phyloP scores from a whole-genome alignment of 2,888 invertebrate species.

The Eristalis intricaria region DNA sequence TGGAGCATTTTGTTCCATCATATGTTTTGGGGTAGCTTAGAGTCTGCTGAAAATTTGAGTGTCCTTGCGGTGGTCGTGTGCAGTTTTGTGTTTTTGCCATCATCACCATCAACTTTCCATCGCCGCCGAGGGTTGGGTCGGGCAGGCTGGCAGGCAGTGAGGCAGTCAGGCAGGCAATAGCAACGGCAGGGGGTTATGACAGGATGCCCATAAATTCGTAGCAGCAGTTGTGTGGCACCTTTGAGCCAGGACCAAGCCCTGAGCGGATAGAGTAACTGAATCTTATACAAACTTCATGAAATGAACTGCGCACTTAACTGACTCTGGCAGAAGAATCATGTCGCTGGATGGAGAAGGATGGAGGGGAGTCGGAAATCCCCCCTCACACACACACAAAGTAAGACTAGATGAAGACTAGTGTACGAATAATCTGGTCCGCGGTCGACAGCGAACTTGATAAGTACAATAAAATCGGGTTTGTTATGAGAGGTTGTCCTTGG shows the following conservation, averaged over 20 bases:
- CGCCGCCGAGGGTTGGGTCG: background rate
- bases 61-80: conserved; percentile 47
- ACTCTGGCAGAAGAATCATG: conserved; percentile 46
- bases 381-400: background rate
- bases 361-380: background rate
- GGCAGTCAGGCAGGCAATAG: background rate
- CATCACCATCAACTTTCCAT: background rate
- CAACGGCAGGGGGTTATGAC: conserved; percentile 54
- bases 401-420: background rate
- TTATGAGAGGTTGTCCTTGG: conserved; percentile 37
- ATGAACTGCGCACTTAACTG: conserved; percentile 59
- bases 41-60: conserved; percentile 61
- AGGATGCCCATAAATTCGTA: conserved; percentile 66
- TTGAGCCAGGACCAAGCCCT: conserved; percentile 32
- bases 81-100: conserved; percentile 2
- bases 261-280: conserved; percentile 38
- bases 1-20: conserved; percentile 43
- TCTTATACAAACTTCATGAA: conserved; percentile 55
- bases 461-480: conserved; percentile 52
- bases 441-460: conserved; percentile 61
- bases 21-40: conserved; percentile 49
- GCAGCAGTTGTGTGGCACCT: conserved; percentile 67
- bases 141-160: conserved; percentile 6
- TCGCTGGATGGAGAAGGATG: background rate
- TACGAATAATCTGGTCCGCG: conserved; percentile 52